phyloP scores from a whole-genome alignment of 2,113 vertebrate genomes.

The Serilophus lunatus region DNA sequence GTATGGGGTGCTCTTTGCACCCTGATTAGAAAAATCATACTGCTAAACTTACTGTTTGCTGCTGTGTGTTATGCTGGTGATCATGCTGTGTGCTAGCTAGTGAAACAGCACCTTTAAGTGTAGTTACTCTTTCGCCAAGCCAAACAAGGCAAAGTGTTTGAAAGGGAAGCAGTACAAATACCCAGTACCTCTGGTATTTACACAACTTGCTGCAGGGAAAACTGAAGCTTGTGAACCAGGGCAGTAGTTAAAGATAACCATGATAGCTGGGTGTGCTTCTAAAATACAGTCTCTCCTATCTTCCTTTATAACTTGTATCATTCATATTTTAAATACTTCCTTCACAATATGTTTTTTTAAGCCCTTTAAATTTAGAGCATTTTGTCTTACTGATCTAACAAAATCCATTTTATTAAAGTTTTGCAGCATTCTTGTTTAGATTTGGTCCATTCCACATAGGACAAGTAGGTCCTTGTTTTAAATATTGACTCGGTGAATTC shows the following conservation, averaged over 20 bases:
- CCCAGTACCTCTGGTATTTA: conserved; percentile 25
- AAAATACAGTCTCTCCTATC: background rate
- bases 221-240: background rate
- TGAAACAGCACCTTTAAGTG: background rate
- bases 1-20: background rate
- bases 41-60: background rate
- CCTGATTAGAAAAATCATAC: background rate
- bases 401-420: background rate
- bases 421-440: background rate
- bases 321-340: background rate
- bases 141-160: conserved; percentile 36
- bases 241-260: background rate
- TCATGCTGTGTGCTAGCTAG: accelerated
- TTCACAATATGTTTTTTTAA: background rate
- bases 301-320: background rate
- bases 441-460: accelerated
- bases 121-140: background rate
- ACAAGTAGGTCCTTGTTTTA: background rate
- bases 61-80: accelerated
- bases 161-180: conserved; percentile 36
- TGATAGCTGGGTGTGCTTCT: background rate
- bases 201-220: background rate
- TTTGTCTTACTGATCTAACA: background rate
- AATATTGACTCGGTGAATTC: background rate
- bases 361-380: background rate